Evolutionary conservation across 2,113 vertebrate species (phyloP), one percentile per base, ranked within the genome.

Genomic region (Percina caprodes): DNA sequence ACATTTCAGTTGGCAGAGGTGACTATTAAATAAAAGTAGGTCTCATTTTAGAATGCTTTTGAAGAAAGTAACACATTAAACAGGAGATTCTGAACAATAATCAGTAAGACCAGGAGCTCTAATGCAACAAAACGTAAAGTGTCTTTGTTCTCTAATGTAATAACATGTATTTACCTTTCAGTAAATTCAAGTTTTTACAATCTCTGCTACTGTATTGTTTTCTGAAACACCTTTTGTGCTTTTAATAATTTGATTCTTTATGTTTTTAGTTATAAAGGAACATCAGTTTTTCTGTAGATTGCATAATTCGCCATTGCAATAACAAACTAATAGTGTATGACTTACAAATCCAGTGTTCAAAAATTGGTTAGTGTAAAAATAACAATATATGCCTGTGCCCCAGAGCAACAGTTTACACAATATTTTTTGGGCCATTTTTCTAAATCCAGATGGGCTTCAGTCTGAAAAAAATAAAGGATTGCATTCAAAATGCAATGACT

Each of bases 401-500:
- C 8, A 26, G 51, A 69, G 63, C 12, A 62, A 61, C 6, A 15
- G 46, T 18, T 49, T 16, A 85, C 55, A 73, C 35, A 10, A 65
- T 42, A 13, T 72, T 56, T 73, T 16, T 72, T 59, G 4, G 4
- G 39, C 24, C 6, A 48, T 56, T 76, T 87, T 65, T 74, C 39
- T 77, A 13, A 79, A 56, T 77, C 74, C 80, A 82, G 66, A 86
- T 83, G 77, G 65, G 26, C 49, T 61, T 71, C 77, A 73, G 55
- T 68, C 54, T 78, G 33, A 46, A 74, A 33, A 81, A 82, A 80
- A 81, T 74, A 82, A 86, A 88, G 55, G 35, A 30, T 16, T 52
- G 30, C 81, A 81, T 77, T 86, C 24, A 75, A 80, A 86, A 82
- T 84, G 58, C 79, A 87, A 23, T 39, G 77, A 77, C 62, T 84